phyloP scores from a whole-genome alignment of 2,113 vertebrate species.

The Atherinomorus stipes region DNA sequence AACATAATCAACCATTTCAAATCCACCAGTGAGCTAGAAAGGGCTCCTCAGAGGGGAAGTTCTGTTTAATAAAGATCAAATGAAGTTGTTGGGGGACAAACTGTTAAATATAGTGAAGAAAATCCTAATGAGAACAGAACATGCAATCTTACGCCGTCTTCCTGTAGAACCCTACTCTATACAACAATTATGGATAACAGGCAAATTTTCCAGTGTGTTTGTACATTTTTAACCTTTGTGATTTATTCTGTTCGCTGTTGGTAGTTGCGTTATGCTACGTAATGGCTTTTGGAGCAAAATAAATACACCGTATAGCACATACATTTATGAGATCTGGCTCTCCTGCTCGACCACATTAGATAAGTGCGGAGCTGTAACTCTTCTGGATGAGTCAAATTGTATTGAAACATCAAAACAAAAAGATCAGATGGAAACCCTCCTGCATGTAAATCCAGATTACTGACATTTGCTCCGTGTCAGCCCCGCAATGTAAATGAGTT shows the following conservation, averaged over 20 bases:
- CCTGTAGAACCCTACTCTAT: background rate
- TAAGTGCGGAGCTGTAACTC: constrained; percentile 26
- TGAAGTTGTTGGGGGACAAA: constrained; percentile 1
- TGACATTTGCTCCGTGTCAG: constrained; percentile 36
- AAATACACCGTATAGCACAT: constrained; percentile 25
- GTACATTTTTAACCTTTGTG: constrained; percentile 1
- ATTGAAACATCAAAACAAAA: constrained; percentile 57
- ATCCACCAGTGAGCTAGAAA: constrained; percentile 67
- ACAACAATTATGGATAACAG: background rate
- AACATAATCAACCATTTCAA: constrained; percentile 63
- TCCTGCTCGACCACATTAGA: constrained; percentile 29
- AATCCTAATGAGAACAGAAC: background rate
- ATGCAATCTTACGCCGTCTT: background rate
- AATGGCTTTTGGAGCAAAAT: constrained; percentile 22
- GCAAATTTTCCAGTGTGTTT: constrained; percentile 2
- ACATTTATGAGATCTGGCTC: constrained; percentile 18
- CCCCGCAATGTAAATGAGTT: constrained; percentile 27
- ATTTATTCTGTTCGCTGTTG: background rate
- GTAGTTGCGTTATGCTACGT: constrained; percentile 10
- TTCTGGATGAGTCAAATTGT: constrained; percentile 44
- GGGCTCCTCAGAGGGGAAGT: constrained; percentile 12
- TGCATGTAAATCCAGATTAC: constrained; percentile 35
- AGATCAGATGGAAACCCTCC: constrained; percentile 44
- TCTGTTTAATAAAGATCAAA: constrained; percentile 17
- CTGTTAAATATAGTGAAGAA: background rate